Base-by-base conservation (phyloP, 2,113 vertebrate species). In the Heptranchias perlo region DNA sequence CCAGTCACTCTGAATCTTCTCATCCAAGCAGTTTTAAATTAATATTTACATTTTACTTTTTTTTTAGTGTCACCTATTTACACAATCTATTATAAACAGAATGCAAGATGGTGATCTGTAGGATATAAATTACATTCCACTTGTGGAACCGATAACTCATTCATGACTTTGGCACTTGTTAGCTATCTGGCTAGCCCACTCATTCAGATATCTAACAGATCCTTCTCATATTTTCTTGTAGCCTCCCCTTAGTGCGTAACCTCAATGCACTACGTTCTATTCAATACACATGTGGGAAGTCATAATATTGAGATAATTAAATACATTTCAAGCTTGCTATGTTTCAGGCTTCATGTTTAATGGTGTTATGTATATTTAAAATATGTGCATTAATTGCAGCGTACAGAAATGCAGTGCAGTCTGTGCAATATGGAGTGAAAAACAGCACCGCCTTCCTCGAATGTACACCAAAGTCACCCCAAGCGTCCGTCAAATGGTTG, bases 361-460 rank as follows among this genome's bases (percentile, higher is more conserved):
- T n/a, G 35, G 5, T 39, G 39, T 21, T 39, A 4, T 39, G 58
- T 93, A 93, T 23, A 0, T 14, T 95, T 58, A 61, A 86, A 52
- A 96, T 78, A 58, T 95, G 23, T 58, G n/a, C 39, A 67, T 96
- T 67, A 6, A 69, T 97, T 96, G 61, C 96, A 99, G 99, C 98
- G 23, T 99, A 99, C 97, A 99, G 99, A 97, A 99, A 99, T 0
- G 98, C 99, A 31, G 98, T 97, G 96, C 99, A 99, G 97, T 98
- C 98, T 97, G 98, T 98, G 96, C 99, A 99, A 96, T 99, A 99
- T 1, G 99, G 98, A 96, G 98, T 99, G 0, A 99, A 98, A 98
- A 99, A 99, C 97, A 99, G 99, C 97, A 99, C 99, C 96, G 99
- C 99, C 84, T 99, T 99, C 97, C 98, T 99, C 11, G 99, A 99